Percentiles rank a stretch among this genome's conserved stretches.
These are phyloP conservation scores for Metalampra italica DNA, from an alignment of 2,888 invertebrate genomes.

Conservation along the genomic window DNA sequence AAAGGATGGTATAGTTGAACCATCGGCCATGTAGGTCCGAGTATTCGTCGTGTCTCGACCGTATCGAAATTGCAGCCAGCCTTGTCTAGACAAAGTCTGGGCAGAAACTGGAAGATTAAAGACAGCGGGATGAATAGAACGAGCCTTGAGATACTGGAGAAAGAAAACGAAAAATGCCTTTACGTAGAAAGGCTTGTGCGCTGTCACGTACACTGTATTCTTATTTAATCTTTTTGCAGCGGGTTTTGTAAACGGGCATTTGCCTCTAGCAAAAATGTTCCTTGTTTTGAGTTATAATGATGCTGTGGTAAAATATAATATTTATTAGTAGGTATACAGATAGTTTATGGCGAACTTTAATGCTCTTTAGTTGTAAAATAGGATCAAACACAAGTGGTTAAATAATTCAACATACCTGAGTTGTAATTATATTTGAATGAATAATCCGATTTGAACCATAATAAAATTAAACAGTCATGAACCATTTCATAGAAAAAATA, in stretches of 20 bases:
- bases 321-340: not conserved
- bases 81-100: conserved; percentile 64
- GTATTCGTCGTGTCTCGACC: conserved; percentile 28
- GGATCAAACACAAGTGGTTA: too few relatives aligned
- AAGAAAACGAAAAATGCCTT: conserved; percentile 69
- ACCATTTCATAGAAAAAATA: conserved; percentile 43
- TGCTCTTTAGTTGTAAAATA: too few relatives aligned
- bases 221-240: conserved; percentile 69
- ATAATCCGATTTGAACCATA: not conserved
- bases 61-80: conserved; percentile 45
- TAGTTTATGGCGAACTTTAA: too few relatives aligned
- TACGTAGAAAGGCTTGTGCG: conserved; percentile 61
- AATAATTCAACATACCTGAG: too few relatives aligned
- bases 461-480: conserved; percentile 25
- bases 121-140: conserved; percentile 66
- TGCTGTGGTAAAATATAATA: conserved; percentile 16
- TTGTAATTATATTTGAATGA: too few relatives aligned
- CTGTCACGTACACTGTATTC: conserved; percentile 71
- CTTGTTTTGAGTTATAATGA: conserved; percentile 24
- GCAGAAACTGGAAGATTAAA: conserved; percentile 64
- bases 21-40: conserved; percentile 23
- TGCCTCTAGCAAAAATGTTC: conserved; percentile 37
- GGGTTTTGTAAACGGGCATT: conserved; percentile 44
- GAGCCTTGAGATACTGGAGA: conserved; percentile 50
- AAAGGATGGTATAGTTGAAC: not conserved